Evolutionary conservation across 2,113 vertebrate species (phyloP).

Genomic region (Chauna torquata): DNA sequence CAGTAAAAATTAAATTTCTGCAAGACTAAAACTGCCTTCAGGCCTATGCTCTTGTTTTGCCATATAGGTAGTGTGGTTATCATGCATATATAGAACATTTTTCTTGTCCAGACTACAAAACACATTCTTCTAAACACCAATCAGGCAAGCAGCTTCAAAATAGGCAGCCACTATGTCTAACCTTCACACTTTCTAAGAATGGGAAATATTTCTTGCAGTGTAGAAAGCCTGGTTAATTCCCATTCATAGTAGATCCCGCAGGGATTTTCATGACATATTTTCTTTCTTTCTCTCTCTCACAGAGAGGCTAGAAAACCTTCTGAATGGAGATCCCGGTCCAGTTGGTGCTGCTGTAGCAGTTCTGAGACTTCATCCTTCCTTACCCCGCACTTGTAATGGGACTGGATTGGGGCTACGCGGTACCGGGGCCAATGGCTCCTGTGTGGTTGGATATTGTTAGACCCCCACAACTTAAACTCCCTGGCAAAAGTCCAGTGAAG

Average conservation of each 20-base stretch:
- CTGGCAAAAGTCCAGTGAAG: neutral
- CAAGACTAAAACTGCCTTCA: neutral
- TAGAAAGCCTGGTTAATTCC: neutral
- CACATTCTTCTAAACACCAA: neutral
- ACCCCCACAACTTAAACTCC: neutral
- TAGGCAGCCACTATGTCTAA: neutral
- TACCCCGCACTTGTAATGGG: neutral
- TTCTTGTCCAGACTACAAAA: neutral
- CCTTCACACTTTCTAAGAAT: neutral
- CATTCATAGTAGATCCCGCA: neutral
- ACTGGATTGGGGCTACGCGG: neutral
- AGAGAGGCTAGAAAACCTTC: neutral
- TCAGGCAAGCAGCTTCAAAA: neutral
- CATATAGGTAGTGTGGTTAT: neutral
- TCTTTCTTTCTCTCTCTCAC: neutral
- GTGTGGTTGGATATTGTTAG: neutral
- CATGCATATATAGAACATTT: neutral
- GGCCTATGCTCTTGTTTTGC: neutral
- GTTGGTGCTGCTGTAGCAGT: neutral
- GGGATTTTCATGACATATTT: neutral
- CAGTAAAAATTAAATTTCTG: neutral
- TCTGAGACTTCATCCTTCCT: neutral
- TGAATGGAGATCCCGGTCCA: neutral
- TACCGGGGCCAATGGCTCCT: rapidly evolving
- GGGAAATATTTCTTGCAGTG: neutral